These are phyloP conservation scores for Melieria crassipennis DNA, from an alignment of 2,888 invertebrate genomes.

Conservation along the genomic window DNA sequence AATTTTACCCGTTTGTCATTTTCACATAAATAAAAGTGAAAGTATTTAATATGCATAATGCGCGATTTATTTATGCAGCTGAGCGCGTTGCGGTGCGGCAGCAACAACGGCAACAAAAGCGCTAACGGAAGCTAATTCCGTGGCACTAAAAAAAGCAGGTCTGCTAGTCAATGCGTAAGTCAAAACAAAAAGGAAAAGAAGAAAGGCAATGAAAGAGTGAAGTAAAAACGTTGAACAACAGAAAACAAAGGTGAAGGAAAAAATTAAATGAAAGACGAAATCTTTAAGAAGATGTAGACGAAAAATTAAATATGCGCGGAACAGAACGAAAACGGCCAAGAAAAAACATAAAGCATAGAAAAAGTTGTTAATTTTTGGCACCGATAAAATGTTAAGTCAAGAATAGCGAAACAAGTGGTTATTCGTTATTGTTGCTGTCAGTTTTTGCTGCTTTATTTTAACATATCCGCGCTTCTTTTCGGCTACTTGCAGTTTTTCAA, in stretches of 20 bases:
- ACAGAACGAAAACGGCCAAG: no score
- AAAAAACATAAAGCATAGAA: no score
- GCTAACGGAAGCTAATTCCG: slow-evolving; percentile 9
- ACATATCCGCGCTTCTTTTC: no score
- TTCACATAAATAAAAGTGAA: slow-evolving; percentile 51
- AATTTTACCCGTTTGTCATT: slow-evolving; percentile 2
- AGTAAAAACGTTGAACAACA: neutral
- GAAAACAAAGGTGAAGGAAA: neutral
- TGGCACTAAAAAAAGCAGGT: slow-evolving; percentile 18
- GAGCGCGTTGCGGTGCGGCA: neutral
- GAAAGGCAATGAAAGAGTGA: no score
- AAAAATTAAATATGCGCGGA: neutral
- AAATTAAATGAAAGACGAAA: neutral
- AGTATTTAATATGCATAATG: slow-evolving; percentile 59
- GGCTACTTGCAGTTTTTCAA: no score
- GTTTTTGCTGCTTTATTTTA: no score
- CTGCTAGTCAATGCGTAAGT: neutral
- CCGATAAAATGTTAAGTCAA: no score
- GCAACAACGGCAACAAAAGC: slow-evolving; percentile 3
- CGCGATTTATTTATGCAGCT: slow-evolving; percentile 37
- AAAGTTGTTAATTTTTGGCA: no score
- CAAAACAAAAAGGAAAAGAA: neutral
- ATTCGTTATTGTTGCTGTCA: no score
- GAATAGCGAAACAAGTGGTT: no score
- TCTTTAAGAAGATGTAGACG: neutral